Percentiles rank a stretch among this genome's conserved stretches.
Conservation (phyloP, 2,888 invertebrate genomes). For the Nasonovia ribisnigri region DNA sequence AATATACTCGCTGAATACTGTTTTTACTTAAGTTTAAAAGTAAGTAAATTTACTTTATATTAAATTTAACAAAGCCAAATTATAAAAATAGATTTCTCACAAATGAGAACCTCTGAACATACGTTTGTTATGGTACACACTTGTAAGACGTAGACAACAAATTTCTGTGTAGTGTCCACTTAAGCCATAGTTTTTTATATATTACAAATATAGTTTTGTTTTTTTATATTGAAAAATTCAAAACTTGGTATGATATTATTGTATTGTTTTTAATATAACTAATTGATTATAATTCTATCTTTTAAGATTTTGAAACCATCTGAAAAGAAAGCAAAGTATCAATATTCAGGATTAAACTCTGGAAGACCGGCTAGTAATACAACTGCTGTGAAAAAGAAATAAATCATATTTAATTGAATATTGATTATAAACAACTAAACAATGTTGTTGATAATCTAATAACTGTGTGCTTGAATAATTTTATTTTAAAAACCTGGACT, state of each 20-base stretch:
- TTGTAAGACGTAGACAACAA: neutral
- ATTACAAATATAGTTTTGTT: neutral
- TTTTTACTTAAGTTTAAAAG: neutral
- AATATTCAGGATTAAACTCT: conserved; percentile 90
- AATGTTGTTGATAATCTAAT: conserved; percentile 42
- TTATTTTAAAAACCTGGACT: conserved; percentile 41
- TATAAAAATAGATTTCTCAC: too few relatives aligned
- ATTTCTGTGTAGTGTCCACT: neutral
- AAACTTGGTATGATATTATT: neutral
- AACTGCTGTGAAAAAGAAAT: conserved; percentile 72
- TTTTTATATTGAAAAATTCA: neutral
- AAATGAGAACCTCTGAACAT: neutral
- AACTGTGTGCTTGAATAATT: conserved; percentile 61
- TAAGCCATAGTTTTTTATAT: neutral
- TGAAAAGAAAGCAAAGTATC: conserved; percentile 99
- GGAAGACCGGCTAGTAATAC: conserved; percentile 78
- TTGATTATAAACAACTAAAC: conserved; percentile 46
- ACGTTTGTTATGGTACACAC: neutral
- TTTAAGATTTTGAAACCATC: conserved; percentile 96
- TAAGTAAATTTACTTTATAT: neutral
- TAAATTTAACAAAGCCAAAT: too few relatives aligned
- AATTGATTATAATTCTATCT: conserved; percentile 42
- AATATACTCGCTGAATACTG: neutral
- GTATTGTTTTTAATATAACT: conserved; percentile 27
- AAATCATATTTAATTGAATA: conserved; percentile 70